These are phyloP conservation scores for Drosophila carrolli DNA, from an alignment of 1,140 invertebrate species.

Conservation along the genomic window DNA sequence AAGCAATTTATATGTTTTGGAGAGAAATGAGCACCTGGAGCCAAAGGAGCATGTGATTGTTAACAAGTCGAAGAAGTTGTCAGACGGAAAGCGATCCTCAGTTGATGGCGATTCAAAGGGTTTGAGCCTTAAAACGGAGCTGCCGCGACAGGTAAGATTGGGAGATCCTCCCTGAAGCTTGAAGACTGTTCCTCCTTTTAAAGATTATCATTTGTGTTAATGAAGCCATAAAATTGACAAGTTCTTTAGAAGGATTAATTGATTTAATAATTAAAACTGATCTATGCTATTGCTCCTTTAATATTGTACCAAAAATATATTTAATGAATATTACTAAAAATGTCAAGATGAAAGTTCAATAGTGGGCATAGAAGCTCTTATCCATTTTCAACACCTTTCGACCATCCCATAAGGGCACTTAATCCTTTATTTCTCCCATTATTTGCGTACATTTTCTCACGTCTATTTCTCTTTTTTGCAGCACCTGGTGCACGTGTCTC, in stretches of 20 bases:
- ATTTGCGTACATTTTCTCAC: conserved; percentile 11
- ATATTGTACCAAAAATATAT: no score
- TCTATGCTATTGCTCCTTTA: no score
- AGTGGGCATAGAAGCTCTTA: no score
- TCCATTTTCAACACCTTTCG: background rate
- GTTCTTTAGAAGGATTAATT: no score
- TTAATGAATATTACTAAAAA: no score
- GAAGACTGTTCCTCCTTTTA: no score
- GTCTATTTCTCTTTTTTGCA: conserved; percentile 83
- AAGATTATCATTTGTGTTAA: no score
- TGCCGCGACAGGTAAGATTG: conserved; percentile 32
- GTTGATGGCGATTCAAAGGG: background rate
- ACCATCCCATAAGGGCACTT: background rate
- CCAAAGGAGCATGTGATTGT: conserved; percentile 1
- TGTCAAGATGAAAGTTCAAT: no score
- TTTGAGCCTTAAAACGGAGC: conserved; percentile 8
- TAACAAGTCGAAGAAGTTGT: conserved; percentile 25
- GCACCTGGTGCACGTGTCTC: conserved; percentile 88
- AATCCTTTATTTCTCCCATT: conserved; percentile 3
- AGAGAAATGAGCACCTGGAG: conserved; percentile 14
- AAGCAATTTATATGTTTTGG: conserved; percentile 87
- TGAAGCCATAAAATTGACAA: no score
- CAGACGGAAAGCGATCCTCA: background rate
- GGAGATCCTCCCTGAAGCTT: background rate
- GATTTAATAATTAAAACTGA: no score